phyloP scores from a whole-genome alignment of 1,140 invertebrate genomes.

The Sminthurinus signatus region DNA sequence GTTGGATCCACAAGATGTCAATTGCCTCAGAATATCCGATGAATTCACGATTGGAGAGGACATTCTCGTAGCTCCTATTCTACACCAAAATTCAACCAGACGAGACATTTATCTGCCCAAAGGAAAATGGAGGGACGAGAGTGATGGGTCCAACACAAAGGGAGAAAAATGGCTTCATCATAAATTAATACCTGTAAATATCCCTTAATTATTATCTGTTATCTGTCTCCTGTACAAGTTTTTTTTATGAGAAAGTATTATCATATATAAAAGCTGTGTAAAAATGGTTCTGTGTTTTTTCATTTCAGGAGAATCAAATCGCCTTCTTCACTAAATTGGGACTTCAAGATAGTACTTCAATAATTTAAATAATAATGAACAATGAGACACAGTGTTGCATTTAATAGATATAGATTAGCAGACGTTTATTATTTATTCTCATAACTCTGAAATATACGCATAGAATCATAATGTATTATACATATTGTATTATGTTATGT shows the following conservation, averaged over 20 bases:
- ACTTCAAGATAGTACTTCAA: too few relatives aligned
- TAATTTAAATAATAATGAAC: conserved; percentile 45
- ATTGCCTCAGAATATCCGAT: conserved; percentile 69
- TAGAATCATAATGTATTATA: too few relatives aligned
- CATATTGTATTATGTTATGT: too few relatives aligned
- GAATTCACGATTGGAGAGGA: conserved; percentile 88
- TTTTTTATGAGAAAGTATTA: too few relatives aligned
- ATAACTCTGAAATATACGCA: too few relatives aligned
- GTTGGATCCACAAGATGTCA: conserved; percentile 71
- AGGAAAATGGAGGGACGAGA: conserved; percentile 83
- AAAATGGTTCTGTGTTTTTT: too few relatives aligned
- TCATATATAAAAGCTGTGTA: too few relatives aligned
- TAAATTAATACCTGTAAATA: conserved; percentile 72
- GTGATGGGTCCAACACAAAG: conserved; percentile 77
- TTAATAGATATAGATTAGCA: not conserved
- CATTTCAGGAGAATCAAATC: conserved; percentile 65
- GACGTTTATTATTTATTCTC: not conserved
- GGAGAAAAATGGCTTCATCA: conserved; percentile 76
- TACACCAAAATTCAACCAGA: conserved; percentile 58
- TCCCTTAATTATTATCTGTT: too few relatives aligned
- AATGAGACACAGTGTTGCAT: not conserved
- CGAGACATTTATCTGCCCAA: conserved; percentile 73
- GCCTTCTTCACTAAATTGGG: conserved; percentile 79
- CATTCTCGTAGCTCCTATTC: conserved; percentile 82
- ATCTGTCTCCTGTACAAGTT: too few relatives aligned